These are phyloP conservation scores for Motacilla tschutschensis DNA, from an alignment of 2,113 vertebrate genomes.

Conservation along the genomic window DNA sequence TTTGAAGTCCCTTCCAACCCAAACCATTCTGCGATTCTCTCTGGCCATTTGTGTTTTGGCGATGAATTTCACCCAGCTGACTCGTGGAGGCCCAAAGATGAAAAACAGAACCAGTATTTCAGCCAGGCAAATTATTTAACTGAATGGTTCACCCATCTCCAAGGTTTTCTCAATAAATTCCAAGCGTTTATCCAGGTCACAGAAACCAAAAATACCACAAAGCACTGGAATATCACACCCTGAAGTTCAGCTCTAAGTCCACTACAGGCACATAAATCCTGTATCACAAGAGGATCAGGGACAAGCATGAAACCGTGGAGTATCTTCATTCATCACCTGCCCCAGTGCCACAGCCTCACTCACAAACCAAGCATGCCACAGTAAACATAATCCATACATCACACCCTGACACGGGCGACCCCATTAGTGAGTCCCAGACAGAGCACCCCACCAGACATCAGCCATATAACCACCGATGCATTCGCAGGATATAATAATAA, in stretches of 20 bases:
- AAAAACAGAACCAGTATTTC: not conserved
- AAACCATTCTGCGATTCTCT: not conserved
- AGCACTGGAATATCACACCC: not conserved
- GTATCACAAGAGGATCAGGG: constrained; percentile 45
- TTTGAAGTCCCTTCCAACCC: not conserved
- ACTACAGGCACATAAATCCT: constrained; percentile 26
- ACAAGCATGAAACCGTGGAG: constrained; percentile 67
- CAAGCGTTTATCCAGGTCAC: not conserved
- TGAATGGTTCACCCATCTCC: not conserved
- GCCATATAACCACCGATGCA: not conserved
- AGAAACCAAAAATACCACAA: constrained; percentile 3
- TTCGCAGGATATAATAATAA: not conserved
- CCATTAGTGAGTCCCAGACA: constrained; percentile 44
- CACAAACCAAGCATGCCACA: constrained; percentile 76
- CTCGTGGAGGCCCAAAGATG: not conserved
- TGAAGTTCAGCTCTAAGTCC: constrained; percentile 33
- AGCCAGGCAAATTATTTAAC: not conserved
- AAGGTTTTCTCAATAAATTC: constrained; percentile 21
- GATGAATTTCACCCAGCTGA: not conserved
- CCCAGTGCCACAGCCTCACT: constrained; percentile 69
- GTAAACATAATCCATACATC: constrained; percentile 88
- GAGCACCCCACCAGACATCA: constrained; percentile 42
- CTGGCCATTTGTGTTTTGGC: not conserved
- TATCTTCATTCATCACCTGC: constrained; percentile 82
- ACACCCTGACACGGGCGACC: constrained; percentile 66